Evolutionary conservation across 2,113 vertebrate species (phyloP).

Genomic region (Nasalis larvatus): DNA sequence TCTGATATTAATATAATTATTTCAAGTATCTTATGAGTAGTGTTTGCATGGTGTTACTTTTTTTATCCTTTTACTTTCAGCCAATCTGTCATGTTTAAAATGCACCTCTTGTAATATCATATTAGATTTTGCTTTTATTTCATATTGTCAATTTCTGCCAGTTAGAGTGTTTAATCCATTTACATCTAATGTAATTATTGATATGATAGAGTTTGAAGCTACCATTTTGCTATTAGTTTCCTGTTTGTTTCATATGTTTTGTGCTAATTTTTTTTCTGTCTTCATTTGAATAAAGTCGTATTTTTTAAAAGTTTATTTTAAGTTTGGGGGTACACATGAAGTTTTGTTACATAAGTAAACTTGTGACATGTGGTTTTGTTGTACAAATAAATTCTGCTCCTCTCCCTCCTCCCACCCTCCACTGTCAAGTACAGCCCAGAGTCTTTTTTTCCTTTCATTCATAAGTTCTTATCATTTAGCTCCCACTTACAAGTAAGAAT

Average conservation of each 20-base stretch:
- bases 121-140: slow-evolving; percentile 16
- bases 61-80: neutral
- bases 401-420: too few relatives aligned
- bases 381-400: too few relatives aligned
- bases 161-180: neutral
- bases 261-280: neutral
- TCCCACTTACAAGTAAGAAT: too few relatives aligned
- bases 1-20: neutral
- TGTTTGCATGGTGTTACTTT: neutral
- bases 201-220: neutral
- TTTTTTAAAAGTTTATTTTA: neutral
- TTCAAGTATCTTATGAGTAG: neutral
- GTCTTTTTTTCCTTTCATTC: too few relatives aligned
- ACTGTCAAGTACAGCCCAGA: too few relatives aligned
- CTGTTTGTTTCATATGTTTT: neutral
- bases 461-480: too few relatives aligned
- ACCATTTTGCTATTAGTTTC: neutral
- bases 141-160: neutral
- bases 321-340: neutral
- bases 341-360: too few relatives aligned
- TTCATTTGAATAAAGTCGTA: neutral
- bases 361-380: too few relatives aligned
- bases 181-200: neutral
- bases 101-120: neutral
- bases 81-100: slow-evolving; percentile 10